Conservation (phyloP, 2,113 vertebrate genomes). For the Alosa alosa region DNA sequence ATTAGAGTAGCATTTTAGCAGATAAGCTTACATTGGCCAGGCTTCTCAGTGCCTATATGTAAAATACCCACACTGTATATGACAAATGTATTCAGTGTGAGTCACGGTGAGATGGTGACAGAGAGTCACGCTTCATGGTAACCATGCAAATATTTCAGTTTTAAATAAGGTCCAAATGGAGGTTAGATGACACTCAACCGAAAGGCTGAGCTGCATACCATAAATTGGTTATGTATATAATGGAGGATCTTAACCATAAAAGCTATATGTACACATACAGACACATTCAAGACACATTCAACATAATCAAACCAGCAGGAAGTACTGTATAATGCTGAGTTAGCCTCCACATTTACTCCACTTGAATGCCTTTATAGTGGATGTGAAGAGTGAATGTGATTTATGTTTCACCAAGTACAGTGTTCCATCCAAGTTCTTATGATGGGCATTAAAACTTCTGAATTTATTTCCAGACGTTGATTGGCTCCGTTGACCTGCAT, state of each 20-base stretch:
- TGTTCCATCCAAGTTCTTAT: background rate
- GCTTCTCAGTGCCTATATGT: background rate
- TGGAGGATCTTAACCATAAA: background rate
- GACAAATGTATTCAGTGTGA: background rate
- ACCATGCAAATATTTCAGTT: background rate
- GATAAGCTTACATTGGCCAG: slow-evolving; percentile 7
- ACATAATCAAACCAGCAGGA: background rate
- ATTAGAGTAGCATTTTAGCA: slow-evolving; percentile 30
- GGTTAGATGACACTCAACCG: background rate
- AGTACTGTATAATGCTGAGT: background rate
- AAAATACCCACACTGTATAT: background rate
- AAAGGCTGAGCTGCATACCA: background rate
- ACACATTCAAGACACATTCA: background rate
- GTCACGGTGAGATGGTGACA: background rate
- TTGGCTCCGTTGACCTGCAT: background rate
- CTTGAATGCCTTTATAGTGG: background rate
- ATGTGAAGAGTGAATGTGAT: background rate
- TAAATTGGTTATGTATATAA: no score
- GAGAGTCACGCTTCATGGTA: background rate
- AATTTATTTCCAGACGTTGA: background rate
- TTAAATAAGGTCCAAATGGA: background rate
- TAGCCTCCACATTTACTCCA: background rate
- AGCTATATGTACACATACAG: background rate
- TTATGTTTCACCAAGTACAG: background rate
- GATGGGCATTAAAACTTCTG: background rate